These are phyloP conservation scores for Ylistrum balloti DNA, from an alignment of 1,140 invertebrate species.

Conservation along the genomic window DNA sequence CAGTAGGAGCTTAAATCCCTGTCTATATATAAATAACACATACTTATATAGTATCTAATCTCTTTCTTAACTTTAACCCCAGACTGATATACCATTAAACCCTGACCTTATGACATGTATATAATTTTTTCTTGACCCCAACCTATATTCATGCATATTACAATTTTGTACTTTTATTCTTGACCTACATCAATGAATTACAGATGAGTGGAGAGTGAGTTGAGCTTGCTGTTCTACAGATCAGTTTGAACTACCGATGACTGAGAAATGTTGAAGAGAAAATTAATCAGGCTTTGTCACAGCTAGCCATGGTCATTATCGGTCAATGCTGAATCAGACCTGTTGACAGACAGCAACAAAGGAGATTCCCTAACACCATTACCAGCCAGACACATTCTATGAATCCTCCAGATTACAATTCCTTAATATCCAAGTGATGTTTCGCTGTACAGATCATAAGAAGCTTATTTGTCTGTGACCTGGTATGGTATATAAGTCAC, in stretches of 20 bases:
- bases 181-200: not conserved
- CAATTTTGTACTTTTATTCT: not conserved
- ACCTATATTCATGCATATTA: no score
- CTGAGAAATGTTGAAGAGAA: not conserved
- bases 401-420: not conserved
- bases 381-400: not conserved
- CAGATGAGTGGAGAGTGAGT: not conserved
- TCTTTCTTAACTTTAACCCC: no score
- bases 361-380: not conserved
- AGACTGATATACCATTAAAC: no score
- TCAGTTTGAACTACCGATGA: not conserved
- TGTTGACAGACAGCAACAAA: not conserved
- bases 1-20: not conserved
- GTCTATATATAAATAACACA: not conserved
- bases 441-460: not conserved
- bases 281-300: slow-evolving; percentile 12
- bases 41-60: no score
- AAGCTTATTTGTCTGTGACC: not conserved
- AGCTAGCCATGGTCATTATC: not conserved
- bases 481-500: not conserved
- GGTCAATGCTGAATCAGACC: not conserved
- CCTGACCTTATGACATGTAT: no score
- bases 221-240: not conserved
- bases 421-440: not conserved
- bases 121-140: no score